Base-by-base conservation (phyloP, 2,888 invertebrate species). In the Galerucella pusilla region DNA sequence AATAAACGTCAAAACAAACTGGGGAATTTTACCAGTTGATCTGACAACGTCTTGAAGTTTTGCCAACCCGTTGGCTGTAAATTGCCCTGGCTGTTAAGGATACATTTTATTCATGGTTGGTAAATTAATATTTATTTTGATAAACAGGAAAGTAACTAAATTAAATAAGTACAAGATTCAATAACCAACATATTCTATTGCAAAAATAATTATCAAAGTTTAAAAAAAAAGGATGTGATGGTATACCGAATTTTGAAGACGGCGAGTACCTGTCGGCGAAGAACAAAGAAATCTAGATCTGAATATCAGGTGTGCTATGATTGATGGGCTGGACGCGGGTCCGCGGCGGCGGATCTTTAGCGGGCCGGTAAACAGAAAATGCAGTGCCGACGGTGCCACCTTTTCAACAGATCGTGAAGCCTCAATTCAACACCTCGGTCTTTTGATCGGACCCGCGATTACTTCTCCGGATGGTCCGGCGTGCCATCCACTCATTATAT, bases 361-460 rank as follows among this genome's bases (percentile, higher is more conserved):
- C 73, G 63, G 63, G 11, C 64, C 64, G 64, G 46, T 65, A 45
- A 65, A 65, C 64, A 46, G 45, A 65, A 65, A 65, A 65, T 63
- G 35, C 84, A 85, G 83, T 68, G 74, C 75, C 75, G 60, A 45
- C 60, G 49, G 69, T 85, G 81, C 83, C 82, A 81, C 84, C 64
- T 65, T 65, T 65, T 45, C 84, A 83, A 81, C 84, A 78, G 79
- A 76, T 84, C 84, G 84, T 85, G 84, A 86, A 84, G 83, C 85
- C 85, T 85, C 86, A 85, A 86, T 87, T 87, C 87, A 85, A 85
- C 87, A 87, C 87, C 86, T 87, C 73, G 81, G 82, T 80, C 84
- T 84, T 85, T 85, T 84, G 85, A 86, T 85, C 83, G 81, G 78
- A 80, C 81, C 85, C 83, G 84, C 84, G 72, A 72, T 71, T 71